Evolutionary conservation across 2,888 invertebrate genomes (phyloP).

Genomic region (Drosophila ochracea): DNA sequence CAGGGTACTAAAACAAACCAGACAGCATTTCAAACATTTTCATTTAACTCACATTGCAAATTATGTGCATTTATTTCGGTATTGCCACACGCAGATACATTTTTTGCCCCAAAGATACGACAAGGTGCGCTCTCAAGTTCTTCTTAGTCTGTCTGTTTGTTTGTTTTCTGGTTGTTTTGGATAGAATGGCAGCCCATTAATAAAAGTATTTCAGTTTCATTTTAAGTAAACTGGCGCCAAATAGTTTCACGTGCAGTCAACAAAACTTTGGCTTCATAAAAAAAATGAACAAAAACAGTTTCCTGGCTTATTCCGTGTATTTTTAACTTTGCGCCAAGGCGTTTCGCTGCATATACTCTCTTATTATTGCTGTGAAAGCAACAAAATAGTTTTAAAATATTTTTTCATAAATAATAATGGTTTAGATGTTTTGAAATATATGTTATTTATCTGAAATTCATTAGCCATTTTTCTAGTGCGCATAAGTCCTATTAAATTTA

Average conservation of each 20-base stretch:
- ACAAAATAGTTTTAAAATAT: not conserved
- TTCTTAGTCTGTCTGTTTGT: conserved; percentile 4
- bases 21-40: conserved; percentile 28
- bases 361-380: not conserved
- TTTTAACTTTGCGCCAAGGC: conserved; percentile 34
- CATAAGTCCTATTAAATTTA: not conserved
- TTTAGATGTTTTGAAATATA: not conserved
- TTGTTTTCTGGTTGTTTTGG: conserved; percentile 3
- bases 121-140: conserved; percentile 10
- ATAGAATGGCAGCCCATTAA: conserved; percentile 52
- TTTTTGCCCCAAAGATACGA: conserved; percentile 12
- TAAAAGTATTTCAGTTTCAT: conserved; percentile 67
- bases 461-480: not conserved
- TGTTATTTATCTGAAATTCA: not conserved
- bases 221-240: conserved; percentile 59
- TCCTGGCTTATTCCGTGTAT: conserved; percentile 22
- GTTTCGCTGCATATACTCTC: conserved; percentile 28
- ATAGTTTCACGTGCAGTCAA: conserved; percentile 61
- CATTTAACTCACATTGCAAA: conserved; percentile 50
- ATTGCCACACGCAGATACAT: conserved; percentile 29
- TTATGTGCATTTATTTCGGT: conserved; percentile 69
- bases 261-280: conserved; percentile 58
- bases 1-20: conserved; percentile 21
- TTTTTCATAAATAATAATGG: not conserved
- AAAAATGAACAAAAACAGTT: conserved; percentile 41